Conservation (phyloP, 2,888 invertebrate genomes). For the Andrena bicolor region DNA sequence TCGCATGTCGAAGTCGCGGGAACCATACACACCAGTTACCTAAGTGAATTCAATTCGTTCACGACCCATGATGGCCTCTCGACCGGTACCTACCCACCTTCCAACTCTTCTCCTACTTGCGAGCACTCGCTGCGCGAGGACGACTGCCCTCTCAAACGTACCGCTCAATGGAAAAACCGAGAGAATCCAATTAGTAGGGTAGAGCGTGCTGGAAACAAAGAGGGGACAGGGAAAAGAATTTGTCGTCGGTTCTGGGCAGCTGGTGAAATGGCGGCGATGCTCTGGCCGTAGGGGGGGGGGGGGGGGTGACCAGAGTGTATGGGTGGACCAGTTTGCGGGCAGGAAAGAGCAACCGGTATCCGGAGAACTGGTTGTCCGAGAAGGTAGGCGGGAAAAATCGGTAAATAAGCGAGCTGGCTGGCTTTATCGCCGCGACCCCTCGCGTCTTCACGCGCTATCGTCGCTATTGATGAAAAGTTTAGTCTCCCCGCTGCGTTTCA, state of each 20-base stretch:
- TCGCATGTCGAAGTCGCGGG: slow-evolving; percentile 30
- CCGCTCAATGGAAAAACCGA: no score
- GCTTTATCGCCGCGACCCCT: slow-evolving; percentile 38
- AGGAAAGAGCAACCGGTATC: slow-evolving; percentile 66
- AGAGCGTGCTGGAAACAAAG: background rate
- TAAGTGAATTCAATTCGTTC: slow-evolving; percentile 62
- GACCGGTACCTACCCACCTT: background rate
- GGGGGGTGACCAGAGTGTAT: slow-evolving; percentile 46
- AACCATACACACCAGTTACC: slow-evolving; percentile 36
- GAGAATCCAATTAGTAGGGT: background rate
- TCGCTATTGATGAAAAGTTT: slow-evolving; percentile 39
- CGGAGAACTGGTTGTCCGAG: slow-evolving; percentile 66
- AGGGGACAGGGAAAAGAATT: background rate
- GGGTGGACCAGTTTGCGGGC: slow-evolving; percentile 58
- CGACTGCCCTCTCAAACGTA: no score
- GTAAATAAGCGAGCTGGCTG: slow-evolving; percentile 64
- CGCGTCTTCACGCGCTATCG: slow-evolving; percentile 14
- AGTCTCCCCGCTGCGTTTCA: background rate
- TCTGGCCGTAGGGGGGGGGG: slow-evolving; percentile 30
- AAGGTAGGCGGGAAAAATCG: slow-evolving; percentile 70
- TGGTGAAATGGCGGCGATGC: slow-evolving; percentile 31
- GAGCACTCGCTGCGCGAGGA: no score
- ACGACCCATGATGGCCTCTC: slow-evolving; percentile 27
- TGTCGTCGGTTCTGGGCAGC: background rate
- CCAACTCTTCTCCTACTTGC: no score